Evolutionary conservation across 2,888 invertebrate species (phyloP), one percentile per base, ranked within the genome.

Genomic region (Stegophylla sp.): DNA sequence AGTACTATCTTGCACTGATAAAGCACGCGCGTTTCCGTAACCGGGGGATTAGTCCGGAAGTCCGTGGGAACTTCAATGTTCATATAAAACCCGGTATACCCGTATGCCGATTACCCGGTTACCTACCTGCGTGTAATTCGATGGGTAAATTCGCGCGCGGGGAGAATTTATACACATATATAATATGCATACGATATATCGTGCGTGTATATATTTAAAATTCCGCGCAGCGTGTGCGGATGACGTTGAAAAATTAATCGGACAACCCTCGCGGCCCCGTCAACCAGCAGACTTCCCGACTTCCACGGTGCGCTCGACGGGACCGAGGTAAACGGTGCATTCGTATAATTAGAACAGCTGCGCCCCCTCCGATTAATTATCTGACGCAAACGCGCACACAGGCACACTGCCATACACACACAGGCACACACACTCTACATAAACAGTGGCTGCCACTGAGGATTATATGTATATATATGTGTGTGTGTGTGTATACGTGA

Each of bases 161-260:
- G 12, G 56, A 23, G 56, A 56, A 56, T 56, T 34, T 7, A 34
- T 34, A 34, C 34, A 34, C 34, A 34, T 34, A 34, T 34, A 34
- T 34, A n/a, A n/a, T n/a, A n/a, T n/a, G n/a, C n/a, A n/a, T n/a
- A n/a, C n/a, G n/a, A n/a, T n/a, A n/a, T n/a, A n/a, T n/a, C n/a
- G n/a, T n/a, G n/a, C n/a, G n/a, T n/a, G n/a, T n/a, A 7, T 34
- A 5, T 34, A 7, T 34, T 34, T 34, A 56, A 56, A 56, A 56
- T 56, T 61, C 15, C 9, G 17, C 2, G 9, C 48, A 7, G 51
- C 69, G 17, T 10, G 34, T 77, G 77, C 48, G 45, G 23, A 23
- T 48, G 77, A 77, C 67, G 77, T 77, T 77, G 77, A 77, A 77
- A 69, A 77, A 77, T 77, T 77, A 69, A 77, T 77, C 74, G 63